These are phyloP conservation scores for Neodiprion virginianus DNA, from an alignment of 1,140 invertebrate genomes.

Conservation along the genomic window DNA sequence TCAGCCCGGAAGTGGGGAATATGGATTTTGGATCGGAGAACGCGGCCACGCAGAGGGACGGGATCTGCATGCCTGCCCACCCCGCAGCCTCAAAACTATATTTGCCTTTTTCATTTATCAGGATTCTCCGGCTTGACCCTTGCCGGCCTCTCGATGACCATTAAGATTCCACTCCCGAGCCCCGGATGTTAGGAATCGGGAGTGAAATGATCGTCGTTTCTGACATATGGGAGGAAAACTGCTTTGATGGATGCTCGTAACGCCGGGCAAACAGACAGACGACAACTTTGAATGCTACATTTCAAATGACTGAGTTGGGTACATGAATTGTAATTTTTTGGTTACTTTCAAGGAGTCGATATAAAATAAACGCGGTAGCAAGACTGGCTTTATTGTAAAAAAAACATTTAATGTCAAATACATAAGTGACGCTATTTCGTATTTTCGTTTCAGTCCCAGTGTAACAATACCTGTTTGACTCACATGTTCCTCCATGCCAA, in stretches of 20 bases:
- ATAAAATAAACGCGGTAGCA: not conserved
- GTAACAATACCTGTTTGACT: no score
- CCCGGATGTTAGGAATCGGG: constrained; percentile 10
- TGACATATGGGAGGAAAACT: constrained; percentile 1
- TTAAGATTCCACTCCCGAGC: constrained; percentile 6
- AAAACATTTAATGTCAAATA: no score
- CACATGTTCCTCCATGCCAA: no score
- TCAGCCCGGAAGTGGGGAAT: constrained; percentile 45
- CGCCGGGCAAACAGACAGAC: no score
- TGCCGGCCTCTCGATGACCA: constrained; percentile 8
- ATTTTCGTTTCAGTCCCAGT: no score
- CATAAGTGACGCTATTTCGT: no score
- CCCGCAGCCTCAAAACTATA: constrained; percentile 35
- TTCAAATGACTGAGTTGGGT: no score
- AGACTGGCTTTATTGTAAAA: not conserved
- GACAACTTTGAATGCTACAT: no score
- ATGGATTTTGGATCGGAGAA: constrained; percentile 42
- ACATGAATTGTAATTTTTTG: no score
- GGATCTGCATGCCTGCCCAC: no score
- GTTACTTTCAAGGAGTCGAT: not conserved
- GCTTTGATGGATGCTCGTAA: not conserved
- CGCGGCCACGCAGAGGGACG: not conserved
- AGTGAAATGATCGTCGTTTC: not conserved
- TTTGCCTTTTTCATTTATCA: constrained; percentile 56
- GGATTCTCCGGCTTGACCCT: constrained; percentile 45